Base-by-base conservation (phyloP, 2,113 vertebrate genomes). In the Corythoichthys intestinalis region DNA sequence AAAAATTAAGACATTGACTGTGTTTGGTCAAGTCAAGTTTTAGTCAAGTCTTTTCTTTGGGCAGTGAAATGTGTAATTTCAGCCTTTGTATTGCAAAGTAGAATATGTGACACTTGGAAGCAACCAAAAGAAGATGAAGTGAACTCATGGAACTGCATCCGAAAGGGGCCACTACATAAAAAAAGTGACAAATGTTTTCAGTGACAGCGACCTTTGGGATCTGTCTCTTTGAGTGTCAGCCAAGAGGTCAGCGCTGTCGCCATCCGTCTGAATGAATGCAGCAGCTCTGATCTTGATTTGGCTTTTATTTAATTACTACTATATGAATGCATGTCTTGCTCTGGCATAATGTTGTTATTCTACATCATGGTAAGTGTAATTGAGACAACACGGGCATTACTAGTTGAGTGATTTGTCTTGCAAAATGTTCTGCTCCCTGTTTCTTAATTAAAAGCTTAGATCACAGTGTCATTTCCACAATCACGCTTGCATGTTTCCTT, bases 291-390 rank as follows among this genome's bases (percentile, higher is more conserved):
- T 86, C 77, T 79, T 75, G 86, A 90, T 88, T 90, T 76, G 84
- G 71, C 73, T 83, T 86, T 87, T 69, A 86, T 91, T 88, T 83
- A 83, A 86, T 92, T 88, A 86, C 70, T 14, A 86, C 72, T 89
- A 87, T 87, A 87, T 88, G 88, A 91, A 89, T 89, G 82, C 87
- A 81, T 80, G 81, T 87, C 82, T 77, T 85, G 83, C 77, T 84
- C 80, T 66, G 83, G 80, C 44, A 82, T 91, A 91, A 92, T 88
- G 82, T 83, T 87, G 85, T 91, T 91, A 89, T 86, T 88, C 76
- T 73, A 87, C 83, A 88, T 90, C 88, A 86, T 74, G 86, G 82
- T 71, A 86, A 83, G 84, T 82, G 84, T 85, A 86, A 90, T 85
- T 87, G 86, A 87, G 87, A 86, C 82, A 78, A 70, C 87, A 75